Conservation (phyloP, 2,113 vertebrate genomes). For the Corythornis vintsioides region DNA sequence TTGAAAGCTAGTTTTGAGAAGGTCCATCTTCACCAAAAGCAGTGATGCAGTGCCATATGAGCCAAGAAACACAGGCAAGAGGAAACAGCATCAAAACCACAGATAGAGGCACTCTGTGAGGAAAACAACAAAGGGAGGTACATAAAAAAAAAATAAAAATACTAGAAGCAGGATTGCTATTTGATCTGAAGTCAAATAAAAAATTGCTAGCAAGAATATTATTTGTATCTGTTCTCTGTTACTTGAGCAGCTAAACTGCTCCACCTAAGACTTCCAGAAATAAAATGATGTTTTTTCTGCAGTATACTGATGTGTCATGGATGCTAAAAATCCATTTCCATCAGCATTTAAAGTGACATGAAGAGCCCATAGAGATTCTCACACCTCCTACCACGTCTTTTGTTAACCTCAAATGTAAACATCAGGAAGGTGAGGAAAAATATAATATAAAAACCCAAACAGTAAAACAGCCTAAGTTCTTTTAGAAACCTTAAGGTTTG, state of each 20-base stretch:
- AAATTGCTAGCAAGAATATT: not conserved
- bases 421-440: not conserved
- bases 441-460: not conserved
- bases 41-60: not conserved
- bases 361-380: not conserved
- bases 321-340: not conserved
- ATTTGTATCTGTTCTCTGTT: too few relatives aligned
- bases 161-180: too few relatives aligned
- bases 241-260: too few relatives aligned
- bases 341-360: not conserved
- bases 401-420: not conserved
- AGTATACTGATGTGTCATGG: not conserved
- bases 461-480: not conserved
- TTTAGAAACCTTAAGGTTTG: not conserved
- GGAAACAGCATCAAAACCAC: not conserved
- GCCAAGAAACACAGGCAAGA: not conserved
- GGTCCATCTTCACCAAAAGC: not conserved
- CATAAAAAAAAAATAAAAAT: not conserved
- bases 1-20: not conserved
- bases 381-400: not conserved
- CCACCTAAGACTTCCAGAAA: not conserved
- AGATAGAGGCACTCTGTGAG: not conserved
- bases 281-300: not conserved
- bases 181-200: not conserved
- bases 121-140: not conserved